phyloP scores from a whole-genome alignment of 2,113 vertebrate species.

The Ageneiosus marmoratus region DNA sequence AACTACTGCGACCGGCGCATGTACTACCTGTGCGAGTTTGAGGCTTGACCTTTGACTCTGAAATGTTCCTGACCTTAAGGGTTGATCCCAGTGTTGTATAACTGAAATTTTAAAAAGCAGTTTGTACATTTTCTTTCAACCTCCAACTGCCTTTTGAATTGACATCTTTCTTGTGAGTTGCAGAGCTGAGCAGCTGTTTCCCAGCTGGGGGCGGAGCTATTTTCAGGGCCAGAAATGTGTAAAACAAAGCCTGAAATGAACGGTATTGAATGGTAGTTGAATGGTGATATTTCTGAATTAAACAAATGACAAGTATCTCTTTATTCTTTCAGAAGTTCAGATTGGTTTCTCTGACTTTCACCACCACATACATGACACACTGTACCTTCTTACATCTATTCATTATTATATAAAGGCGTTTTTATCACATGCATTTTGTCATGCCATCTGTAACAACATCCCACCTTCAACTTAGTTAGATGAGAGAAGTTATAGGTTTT shows the following conservation, averaged over 20 bases:
- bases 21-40: constrained; percentile 87
- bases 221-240: constrained; percentile 11
- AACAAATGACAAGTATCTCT: not conserved
- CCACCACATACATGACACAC: not conserved
- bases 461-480: not conserved
- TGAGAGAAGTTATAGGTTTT: not conserved
- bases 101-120: not conserved
- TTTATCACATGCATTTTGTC: not conserved
- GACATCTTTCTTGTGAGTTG: not conserved
- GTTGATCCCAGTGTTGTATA: not conserved
- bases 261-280: not conserved
- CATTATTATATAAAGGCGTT: not conserved
- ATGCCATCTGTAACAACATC: not conserved
- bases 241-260: not conserved
- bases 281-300: not conserved
- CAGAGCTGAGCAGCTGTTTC: not conserved
- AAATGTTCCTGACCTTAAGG: not conserved
- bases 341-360: not conserved
- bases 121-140: not conserved
- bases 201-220: not conserved
- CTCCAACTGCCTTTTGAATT: not conserved
- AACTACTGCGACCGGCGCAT: constrained; percentile 85
- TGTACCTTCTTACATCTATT: not conserved
- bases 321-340: not conserved
- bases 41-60: constrained; percentile 57